Evolutionary conservation across 2,797 vertebrate genomes (phyloP).

Genomic region (Phalanger gymnotis): DNA sequence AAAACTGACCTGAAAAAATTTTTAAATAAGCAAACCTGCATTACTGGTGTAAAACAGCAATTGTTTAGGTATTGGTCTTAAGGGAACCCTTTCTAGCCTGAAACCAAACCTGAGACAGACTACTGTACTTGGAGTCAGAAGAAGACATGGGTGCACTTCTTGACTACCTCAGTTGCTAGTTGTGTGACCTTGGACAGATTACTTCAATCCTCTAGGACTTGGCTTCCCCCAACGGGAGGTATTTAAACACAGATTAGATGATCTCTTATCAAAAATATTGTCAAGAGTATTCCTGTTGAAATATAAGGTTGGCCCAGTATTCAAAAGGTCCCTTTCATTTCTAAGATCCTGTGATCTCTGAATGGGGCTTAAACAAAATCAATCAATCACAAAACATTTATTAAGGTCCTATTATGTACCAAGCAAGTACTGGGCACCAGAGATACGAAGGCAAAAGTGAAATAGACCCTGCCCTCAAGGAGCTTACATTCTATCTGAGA

Average conservation of each 20-base stretch:
- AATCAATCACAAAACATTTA: neutral
- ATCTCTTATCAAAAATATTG: neutral
- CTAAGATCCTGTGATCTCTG: neutral
- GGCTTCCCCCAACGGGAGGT: neutral
- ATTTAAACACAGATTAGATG: neutral
- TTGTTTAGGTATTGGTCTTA: neutral
- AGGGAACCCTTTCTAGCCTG: neutral
- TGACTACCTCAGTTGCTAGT: neutral
- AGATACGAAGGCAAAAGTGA: neutral
- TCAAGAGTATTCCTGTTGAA: neutral
- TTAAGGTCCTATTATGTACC: neutral
- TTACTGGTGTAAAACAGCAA: neutral
- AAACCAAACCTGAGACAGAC: neutral
- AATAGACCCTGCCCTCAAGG: neutral
- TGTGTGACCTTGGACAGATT: neutral
- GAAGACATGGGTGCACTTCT: neutral
- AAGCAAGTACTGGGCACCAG: neutral
- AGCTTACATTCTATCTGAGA: neutral
- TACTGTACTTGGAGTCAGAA: neutral
- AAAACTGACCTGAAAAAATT: slow-evolving; percentile 26
- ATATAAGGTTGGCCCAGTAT: neutral
- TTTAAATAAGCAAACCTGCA: neutral
- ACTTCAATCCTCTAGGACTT: neutral
- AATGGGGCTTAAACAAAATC: neutral
- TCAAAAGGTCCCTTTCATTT: neutral